Base-by-base conservation (phyloP, 2,797 vertebrate species). In the Ficedula albicollis region DNA sequence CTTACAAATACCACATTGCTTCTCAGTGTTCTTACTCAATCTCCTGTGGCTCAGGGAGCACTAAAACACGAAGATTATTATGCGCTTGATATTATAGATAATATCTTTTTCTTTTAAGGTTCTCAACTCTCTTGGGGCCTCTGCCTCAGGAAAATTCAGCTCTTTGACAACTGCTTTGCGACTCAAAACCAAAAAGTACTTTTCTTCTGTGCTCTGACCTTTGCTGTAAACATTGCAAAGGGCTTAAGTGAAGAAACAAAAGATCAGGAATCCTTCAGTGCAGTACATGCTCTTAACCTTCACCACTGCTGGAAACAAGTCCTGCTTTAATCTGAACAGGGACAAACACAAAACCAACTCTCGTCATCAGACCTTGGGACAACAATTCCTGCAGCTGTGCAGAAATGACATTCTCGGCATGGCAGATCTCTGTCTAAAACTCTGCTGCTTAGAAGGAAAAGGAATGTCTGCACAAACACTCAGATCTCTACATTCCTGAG, bases 331-430 rank as follows among this genome's bases (percentile, higher is more conserved):
- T 95, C 73, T 29, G 27, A 74, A 22, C 64, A 72, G 89, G 48
- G 60, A 94, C 69, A 93, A 89, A 92, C 72, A 87, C 88, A 91
- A 95, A 96, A 91, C 54, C 76, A 59, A 36, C 72, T 87, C 87
- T 89, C n/a, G 3, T 91, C 76, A 89, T 88, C 81, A 95, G 94
- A 92, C 83, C 93, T 96, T 93, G 84, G 87, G 90, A 95, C 69
- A 81, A 87, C 91, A 94, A 73, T 93, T 95, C 72, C 84, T 49
- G 43, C 86, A 96, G 94, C 90, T 92, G 82, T 91, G 74, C 41
- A 60, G 63, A 56, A 88, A 93, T 77, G 44, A 90, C 73, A 70
- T 86, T 77, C 70, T 92, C 13, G 0, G 85, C 66, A 32, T 62
- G 91, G 79, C 78, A 93, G 66, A 96, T 89, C 83, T 88, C 81